Evolutionary conservation across 53 echinoderm and acorn worm genomes (phyloP).

Genomic region (Mesocentrotus franciscanus): DNA sequence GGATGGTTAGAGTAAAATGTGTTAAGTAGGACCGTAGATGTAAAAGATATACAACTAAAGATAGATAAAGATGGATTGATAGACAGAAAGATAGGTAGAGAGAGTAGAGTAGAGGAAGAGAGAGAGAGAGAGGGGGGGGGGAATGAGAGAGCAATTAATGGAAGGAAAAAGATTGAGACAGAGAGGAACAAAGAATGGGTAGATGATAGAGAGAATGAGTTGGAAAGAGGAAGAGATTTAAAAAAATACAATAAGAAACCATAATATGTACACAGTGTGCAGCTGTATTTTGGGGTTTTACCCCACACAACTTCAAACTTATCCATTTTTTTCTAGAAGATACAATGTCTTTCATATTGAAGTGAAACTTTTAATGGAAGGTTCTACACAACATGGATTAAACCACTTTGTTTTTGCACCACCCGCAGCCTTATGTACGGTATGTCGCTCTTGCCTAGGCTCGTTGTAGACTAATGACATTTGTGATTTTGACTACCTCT

Average conservation of each 20-base stretch:
- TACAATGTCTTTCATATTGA: neutral
- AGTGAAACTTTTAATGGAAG: neutral
- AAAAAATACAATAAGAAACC: too few species aligned
- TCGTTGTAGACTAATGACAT: constrained; percentile 54
- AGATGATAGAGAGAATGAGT: neutral
- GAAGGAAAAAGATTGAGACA: neutral
- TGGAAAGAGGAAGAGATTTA: neutral
- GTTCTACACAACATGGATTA: neutral
- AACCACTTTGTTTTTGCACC: neutral
- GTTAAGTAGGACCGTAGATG: too few species aligned
- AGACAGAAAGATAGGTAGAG: neutral
- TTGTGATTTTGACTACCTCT: constrained; percentile 52
- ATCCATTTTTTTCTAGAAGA: neutral
- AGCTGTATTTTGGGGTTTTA: neutral
- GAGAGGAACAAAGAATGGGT: neutral
- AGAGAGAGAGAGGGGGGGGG: neutral
- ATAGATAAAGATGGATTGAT: neutral
- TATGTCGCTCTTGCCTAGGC: neutral
- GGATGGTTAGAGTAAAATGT: too few species aligned
- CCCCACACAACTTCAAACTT: neutral
- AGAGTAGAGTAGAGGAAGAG: neutral
- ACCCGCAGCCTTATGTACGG: neutral
- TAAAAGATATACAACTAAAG: too few species aligned
- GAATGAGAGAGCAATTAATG: neutral
- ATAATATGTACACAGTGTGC: too few species aligned